Evolutionary conservation across 2,888 invertebrate species (phyloP), one percentile per base, ranked within the genome.

Genomic region (Fragum fragum): DNA sequence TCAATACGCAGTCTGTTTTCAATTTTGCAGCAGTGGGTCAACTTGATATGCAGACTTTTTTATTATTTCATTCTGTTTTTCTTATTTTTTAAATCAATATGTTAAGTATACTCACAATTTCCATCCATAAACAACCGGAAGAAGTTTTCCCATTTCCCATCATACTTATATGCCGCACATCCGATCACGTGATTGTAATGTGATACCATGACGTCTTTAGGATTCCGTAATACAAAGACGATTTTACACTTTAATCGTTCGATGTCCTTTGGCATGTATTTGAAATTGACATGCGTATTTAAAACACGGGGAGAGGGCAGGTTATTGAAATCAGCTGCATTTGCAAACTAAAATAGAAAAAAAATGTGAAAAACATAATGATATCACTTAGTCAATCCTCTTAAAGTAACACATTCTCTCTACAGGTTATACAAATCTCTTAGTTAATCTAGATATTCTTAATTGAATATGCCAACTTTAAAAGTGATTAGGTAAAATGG

Each of bases 101-200:
- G n/a, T n/a, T n/a, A n/a, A n/a, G n/a, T n/a, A n/a, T n/a, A 78
- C 85, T 85, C 79, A 89, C 89, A 73, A 74, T 85, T 83, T 9
- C 83, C 84, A 18, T 87, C 74, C n/a, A 89, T 1, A 61, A 86
- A 89, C 21, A 88, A 59, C 11, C 71, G 69, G 16, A 86, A 80
- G 73, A 84, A 88, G 28, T 83, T 68, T 23, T 85, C 80, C 81
- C 85, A 89, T 29, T 78, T 76, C n/a, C 89, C 89, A 28, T 70
- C 70, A 55, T 89, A 89, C 18, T 78, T 85, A 53, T 86, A 87
- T 28, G 73, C 66, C 11, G 26, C 21, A 26, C 81, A 69, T 7
- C 79, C 81, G 16, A 57, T 71, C 32, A 59, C 52, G 68, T 86
- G 86, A 42, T 83, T 53, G 32, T 83, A 81, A 32, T 70, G 76